A percentile compares a stretch with the other conserved stretches of the same genome.
These are phyloP conservation scores for Sylvilagus bachmani DNA, from an alignment of 2,113 vertebrate species.

Conservation along the genomic window DNA sequence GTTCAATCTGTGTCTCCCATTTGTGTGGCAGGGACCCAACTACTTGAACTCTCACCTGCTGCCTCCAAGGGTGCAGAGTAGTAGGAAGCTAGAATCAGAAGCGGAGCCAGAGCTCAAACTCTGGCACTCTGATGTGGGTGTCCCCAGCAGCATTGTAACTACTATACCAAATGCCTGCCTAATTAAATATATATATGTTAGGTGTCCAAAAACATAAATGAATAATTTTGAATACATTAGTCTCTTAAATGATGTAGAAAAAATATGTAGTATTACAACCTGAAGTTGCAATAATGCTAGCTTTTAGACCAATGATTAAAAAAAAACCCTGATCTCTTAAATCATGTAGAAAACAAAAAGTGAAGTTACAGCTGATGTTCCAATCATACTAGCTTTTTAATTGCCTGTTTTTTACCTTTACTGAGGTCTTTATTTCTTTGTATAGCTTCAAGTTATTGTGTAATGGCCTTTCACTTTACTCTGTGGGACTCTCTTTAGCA, in stretches of 20 bases:
- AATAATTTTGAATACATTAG: neutral
- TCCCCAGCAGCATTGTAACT: no score
- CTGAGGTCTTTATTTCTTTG: neutral
- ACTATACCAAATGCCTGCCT: no score
- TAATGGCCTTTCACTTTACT: neutral
- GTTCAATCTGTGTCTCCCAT: no score
- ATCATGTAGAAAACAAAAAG: neutral
- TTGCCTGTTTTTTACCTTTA: neutral
- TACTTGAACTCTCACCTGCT: no score
- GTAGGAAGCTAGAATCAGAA: no score
- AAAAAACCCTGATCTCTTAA: neutral
- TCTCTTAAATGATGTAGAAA: neutral
- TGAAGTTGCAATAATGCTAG: neutral
- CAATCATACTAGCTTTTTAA: neutral
- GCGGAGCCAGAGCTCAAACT: no score
- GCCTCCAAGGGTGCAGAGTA: no score
- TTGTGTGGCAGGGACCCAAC: no score
- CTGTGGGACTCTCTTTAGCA: neutral
- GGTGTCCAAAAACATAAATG: neutral
- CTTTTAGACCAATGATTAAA: neutral
- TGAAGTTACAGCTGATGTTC: neutral
- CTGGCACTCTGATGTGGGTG: no score
- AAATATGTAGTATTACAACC: neutral
- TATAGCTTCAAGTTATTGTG: neutral
- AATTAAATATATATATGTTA: neutral